A percentile compares a stretch with the other conserved stretches of the same genome.
These are phyloP conservation scores for Borostomias antarcticus DNA, from an alignment of 2,797 vertebrate genomes.

Conservation along the genomic window DNA sequence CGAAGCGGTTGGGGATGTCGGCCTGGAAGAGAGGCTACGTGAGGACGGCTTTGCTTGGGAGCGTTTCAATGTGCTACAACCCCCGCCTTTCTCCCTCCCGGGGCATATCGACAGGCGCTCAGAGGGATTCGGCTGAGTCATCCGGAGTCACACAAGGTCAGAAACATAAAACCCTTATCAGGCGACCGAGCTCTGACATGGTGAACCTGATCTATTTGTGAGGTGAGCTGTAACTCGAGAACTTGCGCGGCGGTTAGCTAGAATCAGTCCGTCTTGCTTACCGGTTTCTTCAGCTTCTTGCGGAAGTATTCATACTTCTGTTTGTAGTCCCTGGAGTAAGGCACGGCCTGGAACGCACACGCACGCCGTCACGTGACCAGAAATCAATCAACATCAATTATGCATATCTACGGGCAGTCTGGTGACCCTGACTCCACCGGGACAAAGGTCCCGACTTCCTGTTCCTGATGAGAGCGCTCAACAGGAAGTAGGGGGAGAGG, in stretches of 20 bases:
- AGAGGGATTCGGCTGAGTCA: too few species aligned
- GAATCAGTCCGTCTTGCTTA: constrained; percentile 69
- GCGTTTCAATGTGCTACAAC: too few species aligned
- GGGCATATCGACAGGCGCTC: too few species aligned
- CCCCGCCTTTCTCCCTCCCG: too few species aligned
- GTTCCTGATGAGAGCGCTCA: background rate
- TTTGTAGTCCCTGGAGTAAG: constrained; percentile 98
- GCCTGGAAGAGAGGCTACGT: constrained; percentile 66
- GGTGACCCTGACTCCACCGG: constrained; percentile 11
- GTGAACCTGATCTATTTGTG: background rate
- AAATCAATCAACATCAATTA: constrained; percentile 14
- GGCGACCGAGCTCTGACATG: too few species aligned
- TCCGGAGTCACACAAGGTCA: too few species aligned
- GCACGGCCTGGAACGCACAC: constrained; percentile 85
- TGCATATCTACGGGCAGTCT: constrained; percentile 8
- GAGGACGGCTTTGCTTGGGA: too few species aligned
- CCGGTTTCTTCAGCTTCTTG: constrained; percentile 95
- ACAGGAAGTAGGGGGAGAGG: background rate
- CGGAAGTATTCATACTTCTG: constrained; percentile 98
- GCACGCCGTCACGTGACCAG: constrained; percentile 22
- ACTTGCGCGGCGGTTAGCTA: background rate
- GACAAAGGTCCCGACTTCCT: constrained; percentile 4
- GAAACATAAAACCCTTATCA: too few species aligned
- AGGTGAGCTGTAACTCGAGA: background rate
- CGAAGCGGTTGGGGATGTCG: constrained; percentile 95